These are phyloP conservation scores for Temnothorax unifasciatus DNA, from an alignment of 2,888 invertebrate species.

Conservation along the genomic window DNA sequence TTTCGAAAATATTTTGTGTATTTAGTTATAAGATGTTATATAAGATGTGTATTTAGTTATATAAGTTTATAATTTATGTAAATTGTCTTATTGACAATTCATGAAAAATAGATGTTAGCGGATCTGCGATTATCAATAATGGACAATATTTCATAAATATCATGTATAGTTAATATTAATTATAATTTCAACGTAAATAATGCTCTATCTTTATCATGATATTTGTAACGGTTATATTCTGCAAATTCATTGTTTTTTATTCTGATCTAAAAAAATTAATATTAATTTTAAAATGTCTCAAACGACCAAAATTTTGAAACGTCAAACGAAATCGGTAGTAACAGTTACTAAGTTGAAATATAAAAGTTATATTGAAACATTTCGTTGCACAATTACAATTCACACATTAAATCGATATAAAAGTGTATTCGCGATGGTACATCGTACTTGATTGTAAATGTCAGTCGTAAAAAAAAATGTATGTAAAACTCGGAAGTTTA, in stretches of 20 bases:
- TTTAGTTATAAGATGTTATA: not conserved
- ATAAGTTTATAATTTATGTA: not conserved
- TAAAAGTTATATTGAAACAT: not conserved
- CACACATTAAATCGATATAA: not conserved
- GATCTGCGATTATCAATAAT: not conserved
- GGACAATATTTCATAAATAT: not conserved
- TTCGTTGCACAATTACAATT: not conserved
- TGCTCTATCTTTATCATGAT: not conserved
- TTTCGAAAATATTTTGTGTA: not conserved
- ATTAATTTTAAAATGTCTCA: too few species aligned
- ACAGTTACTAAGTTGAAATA: not conserved
- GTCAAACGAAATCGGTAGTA: not conserved
- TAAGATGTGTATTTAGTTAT: not conserved
- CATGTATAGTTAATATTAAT: not conserved
- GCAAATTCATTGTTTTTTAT: not conserved
- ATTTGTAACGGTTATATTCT: not conserved
- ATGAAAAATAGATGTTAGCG: not conserved
- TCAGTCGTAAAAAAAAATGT: not conserved
- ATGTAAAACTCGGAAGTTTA: not conserved
- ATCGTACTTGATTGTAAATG: constrained; percentile 12
- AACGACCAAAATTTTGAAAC: too few species aligned
- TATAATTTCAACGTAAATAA: not conserved
- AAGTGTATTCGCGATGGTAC: not conserved
- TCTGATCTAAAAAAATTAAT: not conserved
- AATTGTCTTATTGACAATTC: not conserved